Conservation (phyloP, 2,113 vertebrate genomes). For the Aplodontia rufa region DNA sequence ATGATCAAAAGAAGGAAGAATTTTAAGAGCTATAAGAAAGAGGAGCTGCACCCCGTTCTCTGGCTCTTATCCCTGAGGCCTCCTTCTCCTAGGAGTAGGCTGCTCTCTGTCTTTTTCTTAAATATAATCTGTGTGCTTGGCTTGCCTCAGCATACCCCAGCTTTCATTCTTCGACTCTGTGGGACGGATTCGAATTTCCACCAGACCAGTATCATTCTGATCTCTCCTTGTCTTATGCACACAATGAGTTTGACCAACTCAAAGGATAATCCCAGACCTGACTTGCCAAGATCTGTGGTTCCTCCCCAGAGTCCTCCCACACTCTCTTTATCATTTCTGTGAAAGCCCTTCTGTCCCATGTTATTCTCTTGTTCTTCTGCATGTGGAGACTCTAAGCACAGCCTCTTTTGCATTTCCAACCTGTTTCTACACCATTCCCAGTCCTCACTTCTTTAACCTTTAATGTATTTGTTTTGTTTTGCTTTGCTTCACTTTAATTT, state of each 20-base stretch:
- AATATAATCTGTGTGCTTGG: too few relatives aligned
- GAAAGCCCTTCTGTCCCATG: not conserved
- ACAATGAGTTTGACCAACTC: not conserved
- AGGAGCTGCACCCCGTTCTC: too few relatives aligned
- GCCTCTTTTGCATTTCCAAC: not conserved
- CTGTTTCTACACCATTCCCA: not conserved
- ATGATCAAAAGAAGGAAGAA: too few relatives aligned
- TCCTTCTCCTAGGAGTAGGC: too few relatives aligned
- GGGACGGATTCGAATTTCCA: too few relatives aligned
- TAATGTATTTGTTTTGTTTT: not conserved
- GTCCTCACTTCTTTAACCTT: not conserved
- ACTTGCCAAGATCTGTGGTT: not conserved
- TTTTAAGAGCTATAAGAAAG: too few relatives aligned
- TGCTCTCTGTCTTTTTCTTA: too few relatives aligned
- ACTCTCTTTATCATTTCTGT: not conserved
- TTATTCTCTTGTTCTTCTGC: not conserved
- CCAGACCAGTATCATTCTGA: too few relatives aligned
- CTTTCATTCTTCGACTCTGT: too few relatives aligned
- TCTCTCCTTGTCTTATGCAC: not conserved
- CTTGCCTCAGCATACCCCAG: too few relatives aligned
- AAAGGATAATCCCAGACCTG: too few relatives aligned
- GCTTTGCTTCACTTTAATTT: slow-evolving; percentile 41
- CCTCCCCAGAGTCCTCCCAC: rapidly evolving
- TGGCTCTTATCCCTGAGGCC: too few relatives aligned
- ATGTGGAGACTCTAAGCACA: not conserved